These are phyloP conservation scores for Tryphoninae sp. DNA, from an alignment of 2,888 invertebrate genomes.

Conservation along the genomic window DNA sequence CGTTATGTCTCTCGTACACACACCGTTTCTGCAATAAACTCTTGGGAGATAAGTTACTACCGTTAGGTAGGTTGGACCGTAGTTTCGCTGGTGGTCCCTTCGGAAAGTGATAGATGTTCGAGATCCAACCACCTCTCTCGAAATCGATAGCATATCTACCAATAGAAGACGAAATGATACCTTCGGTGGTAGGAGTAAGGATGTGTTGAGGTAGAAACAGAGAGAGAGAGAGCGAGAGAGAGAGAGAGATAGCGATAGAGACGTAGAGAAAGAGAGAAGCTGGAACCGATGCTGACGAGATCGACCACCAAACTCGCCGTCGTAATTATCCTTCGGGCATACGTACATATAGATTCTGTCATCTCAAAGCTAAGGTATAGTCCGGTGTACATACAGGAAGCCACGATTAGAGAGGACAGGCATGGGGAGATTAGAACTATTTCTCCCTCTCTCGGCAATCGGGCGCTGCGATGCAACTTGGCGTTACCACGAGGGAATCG, in stretches of 20 bases:
- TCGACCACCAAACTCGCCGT: conserved; percentile 32
- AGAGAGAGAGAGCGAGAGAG: neutral
- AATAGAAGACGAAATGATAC: neutral
- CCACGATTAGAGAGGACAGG: neutral
- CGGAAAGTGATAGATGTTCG: conserved; percentile 17
- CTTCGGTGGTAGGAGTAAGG: neutral
- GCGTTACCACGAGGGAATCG: neutral
- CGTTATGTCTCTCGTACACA: conserved; percentile 19
- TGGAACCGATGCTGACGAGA: conserved; percentile 31
- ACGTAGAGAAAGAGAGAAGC: neutral
- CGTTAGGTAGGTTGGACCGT: conserved; percentile 21
- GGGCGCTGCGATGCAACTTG: neutral
- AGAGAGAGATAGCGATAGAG: too few relatives aligned
- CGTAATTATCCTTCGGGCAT: conserved; percentile 36
- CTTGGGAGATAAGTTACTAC: conserved; percentile 31
- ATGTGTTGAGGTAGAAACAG: too few relatives aligned
- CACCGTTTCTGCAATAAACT: conserved; percentile 47
- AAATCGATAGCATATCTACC: conserved; percentile 21
- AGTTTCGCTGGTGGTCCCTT: conserved; percentile 17
- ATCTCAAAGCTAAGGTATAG: neutral
- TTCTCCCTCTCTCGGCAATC: neutral
- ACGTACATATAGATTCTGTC: neutral
- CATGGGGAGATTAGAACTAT: neutral
- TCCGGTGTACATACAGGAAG: neutral
- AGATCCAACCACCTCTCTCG: neutral